phyloP scores from a whole-genome alignment of 2,113 vertebrate genomes.

The Potamarius usumacintae region DNA sequence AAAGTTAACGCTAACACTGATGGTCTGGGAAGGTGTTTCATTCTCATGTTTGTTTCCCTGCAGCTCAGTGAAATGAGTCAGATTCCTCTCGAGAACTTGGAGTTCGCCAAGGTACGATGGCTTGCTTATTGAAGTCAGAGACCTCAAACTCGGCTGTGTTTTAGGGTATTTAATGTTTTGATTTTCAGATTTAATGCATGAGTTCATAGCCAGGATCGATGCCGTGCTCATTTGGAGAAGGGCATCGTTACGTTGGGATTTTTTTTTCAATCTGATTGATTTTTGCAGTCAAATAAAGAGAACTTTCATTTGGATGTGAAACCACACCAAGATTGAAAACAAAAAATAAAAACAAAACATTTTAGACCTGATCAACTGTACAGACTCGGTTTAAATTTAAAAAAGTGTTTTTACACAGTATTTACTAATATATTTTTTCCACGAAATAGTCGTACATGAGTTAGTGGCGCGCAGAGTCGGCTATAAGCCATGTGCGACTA shows the following conservation, averaged over 20 bases:
- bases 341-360: neutral
- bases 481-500: no score
- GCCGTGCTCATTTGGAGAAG: neutral
- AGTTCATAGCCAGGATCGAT: neutral
- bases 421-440: neutral
- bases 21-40: neutral
- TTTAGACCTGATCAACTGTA: neutral
- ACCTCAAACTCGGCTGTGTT: neutral
- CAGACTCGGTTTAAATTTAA: no score
- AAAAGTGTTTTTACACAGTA: neutral
- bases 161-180: neutral
- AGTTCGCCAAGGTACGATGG: slow-evolving; percentile 91
- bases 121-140: neutral
- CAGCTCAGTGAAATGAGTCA: slow-evolving; percentile 89
- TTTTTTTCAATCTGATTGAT: no score
- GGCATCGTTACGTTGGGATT: accelerated
- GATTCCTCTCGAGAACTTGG: slow-evolving; percentile 88
- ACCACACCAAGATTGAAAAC: neutral
- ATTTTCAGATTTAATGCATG: neutral
- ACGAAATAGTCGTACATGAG: no score
- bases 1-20: neutral
- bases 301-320: neutral
- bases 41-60: slow-evolving; percentile 52
- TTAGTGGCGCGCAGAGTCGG: no score
- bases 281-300: no score